Evolutionary conservation across 2,888 invertebrate species (phyloP), one percentile per base, ranked within the genome.

Genomic region (Halocaridina rubra): DNA sequence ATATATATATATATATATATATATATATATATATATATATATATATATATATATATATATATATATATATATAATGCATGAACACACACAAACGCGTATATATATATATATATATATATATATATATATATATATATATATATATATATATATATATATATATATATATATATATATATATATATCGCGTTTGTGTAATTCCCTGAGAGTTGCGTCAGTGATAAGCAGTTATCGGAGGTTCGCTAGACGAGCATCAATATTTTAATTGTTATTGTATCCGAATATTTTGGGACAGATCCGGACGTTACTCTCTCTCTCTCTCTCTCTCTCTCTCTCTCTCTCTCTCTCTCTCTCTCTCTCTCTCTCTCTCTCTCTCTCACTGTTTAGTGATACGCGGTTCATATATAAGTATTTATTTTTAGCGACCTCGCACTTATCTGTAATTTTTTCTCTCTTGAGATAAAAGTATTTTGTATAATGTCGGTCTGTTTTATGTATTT

Each of bases 251-350:
- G 16, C 2, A 16, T 16, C 13, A 16, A 46, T 46, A 46, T 2
- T 13, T 46, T 46, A 13, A 16, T 46, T 46, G 10, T 46, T 46
- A 10, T 10, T 46, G 10, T 46, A 16, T n/a, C n/a, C n/a, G n/a
- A n/a, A n/a, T n/a, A n/a, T n/a, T 46, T 46, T 46, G 10, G 46
- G 46, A 46, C 46, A 46, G 10, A 46, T 16, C 46, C 46, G 13
- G 16, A 46, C 16, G 10, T 10, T 46, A n/a, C 29, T n/a, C 29
- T 13, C 69, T 16, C 29, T 27, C n/a, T n/a, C 46, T 46, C 30
- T 3, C 39, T 64, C 78, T 64, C 32, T 64, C 78, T 24, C 46
- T 79, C 46, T 64, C 24, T 67, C 30, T n/a, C 24, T 69, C 53
- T 30, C 53, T 39, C 46, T 69, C 46, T 79, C 53, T 67, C 53